Evolutionary conservation across 1,140 invertebrate species (phyloP), one percentile per base, ranked within the genome.

Genomic region (Phthorimaea operculella): DNA sequence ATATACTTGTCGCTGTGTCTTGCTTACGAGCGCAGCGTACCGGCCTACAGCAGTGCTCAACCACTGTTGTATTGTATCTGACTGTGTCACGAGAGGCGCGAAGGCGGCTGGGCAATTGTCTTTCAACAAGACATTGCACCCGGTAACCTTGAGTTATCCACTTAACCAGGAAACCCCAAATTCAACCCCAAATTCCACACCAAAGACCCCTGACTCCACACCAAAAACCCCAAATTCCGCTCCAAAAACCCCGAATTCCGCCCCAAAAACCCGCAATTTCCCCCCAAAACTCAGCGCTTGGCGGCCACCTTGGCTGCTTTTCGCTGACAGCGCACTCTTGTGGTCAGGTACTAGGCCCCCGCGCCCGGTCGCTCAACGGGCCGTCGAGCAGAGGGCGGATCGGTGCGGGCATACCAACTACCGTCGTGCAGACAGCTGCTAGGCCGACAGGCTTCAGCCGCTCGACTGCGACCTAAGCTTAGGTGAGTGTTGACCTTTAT

Each of bases 121-220:
- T 84, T 81, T 82, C 81, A 81, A 84, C 79, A 81, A 84, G 62
- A 76, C 81, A 84, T 84, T 82, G 81, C 1, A 63, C 60, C 66
- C 64, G 62, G 81, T 84, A 84, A 67, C 81, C 76, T 66, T 66
- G 60, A 64, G 47, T 51, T 53, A n/a, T 39, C 36, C 36, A 12
- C n/a, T n/a, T 39, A n/a, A 28, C 4, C 48, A 17, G 28, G 17
- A 3, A 50, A 12, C 5, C 16, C 45, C 12, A 10, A 6, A 1
- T 2, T 4, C 16, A 47, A n/a, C 45, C 45, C 36, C 8, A 12
- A 39, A 39, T 39, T 12, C 36, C 36, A 39, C 36, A 10, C 6
- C 11, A 6, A 34, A 34, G 11, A 7, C 6, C 33, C 33, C 33
- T 34, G 33, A 34, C 6, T 1, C 4, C 44, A 15, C 52, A 33